A percentile compares a stretch with the other conserved stretches of the same genome.
phyloP scores from a whole-genome alignment of 2,888 invertebrate genomes.

The Ichneumon xanthorius region DNA sequence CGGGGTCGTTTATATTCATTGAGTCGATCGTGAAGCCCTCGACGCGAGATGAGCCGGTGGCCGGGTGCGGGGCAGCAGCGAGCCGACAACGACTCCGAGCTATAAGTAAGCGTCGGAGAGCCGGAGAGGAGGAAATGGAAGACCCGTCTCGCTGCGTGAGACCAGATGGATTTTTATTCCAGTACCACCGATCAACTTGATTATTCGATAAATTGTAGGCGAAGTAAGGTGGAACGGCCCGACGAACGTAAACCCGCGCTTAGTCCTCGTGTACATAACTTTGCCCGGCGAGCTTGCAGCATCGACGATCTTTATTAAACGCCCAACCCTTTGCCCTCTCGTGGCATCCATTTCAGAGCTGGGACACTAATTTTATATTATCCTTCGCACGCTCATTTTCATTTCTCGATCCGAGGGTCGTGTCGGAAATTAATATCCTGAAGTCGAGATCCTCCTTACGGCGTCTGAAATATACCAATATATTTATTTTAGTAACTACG shows the following conservation, averaged over 20 bases:
- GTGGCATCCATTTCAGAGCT: not conserved
- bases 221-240: conserved; percentile 13
- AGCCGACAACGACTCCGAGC: conserved; percentile 17
- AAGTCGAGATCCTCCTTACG: not conserved
- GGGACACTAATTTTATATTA: not conserved
- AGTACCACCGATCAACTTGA: conserved; percentile 30
- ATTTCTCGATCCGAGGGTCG: no score
- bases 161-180: conserved; percentile 41
- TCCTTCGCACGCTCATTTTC: no score
- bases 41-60: conserved; percentile 21
- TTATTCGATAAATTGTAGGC: conserved; percentile 11
- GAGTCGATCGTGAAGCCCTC: conserved; percentile 41
- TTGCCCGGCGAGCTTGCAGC: not conserved
- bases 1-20: conserved; percentile 62
- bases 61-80: not conserved
- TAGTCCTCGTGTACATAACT: conserved; percentile 6
- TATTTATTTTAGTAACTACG: not conserved
- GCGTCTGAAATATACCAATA: not conserved
- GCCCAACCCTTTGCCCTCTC: not conserved
- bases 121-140: conserved; percentile 3
- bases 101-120: not conserved
- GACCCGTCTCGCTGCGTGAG: conserved; percentile 5
- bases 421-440: not conserved
- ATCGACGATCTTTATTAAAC: conserved; percentile 1
- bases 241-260: not conserved